Base-by-base conservation (phyloP, 2,888 invertebrate genomes). In the Rhyacophila evoluta region DNA sequence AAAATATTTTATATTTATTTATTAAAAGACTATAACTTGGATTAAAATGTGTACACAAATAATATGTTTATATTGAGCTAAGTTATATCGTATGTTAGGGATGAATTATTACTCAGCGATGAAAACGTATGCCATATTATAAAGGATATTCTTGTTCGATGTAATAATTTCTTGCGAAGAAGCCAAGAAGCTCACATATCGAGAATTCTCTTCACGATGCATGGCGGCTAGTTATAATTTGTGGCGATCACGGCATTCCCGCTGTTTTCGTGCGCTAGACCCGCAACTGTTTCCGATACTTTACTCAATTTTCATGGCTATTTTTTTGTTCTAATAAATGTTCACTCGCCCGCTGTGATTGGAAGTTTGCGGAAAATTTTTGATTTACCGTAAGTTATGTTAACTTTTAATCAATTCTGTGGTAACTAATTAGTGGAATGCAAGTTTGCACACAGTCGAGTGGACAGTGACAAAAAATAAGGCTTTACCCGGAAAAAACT, bases 321-420 rank as follows among this genome's bases (percentile, higher is more conserved):
- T 39, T 55, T 39, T 15, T 41, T 55, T 55, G 55, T 25, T 55
- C 19, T 55, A 55, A 55, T 55, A 55, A 55, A 55, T 55, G 55
- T 19, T 55, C 55, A 25, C 5, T 19, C 55, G n/a, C 41, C 55
- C 19, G 55, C 25, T 55, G 55, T 10, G 55, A 8, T 55, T 6
- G 19, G 8, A 55, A 25, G 25, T 55, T 25, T 12, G 55, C 55
- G 1, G 55, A 1, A n/a, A 19, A 55, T 19, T 8, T 55, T 6
- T 55, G 55, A 55, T 55, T 55, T 55, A 55, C 19, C 19, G 55
- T 19, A 55, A 8, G 6, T 55, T 25, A 19, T 55, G 19, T 55
- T 55, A 55, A 55, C 55, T 25, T 55, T 55, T 55, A 19, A 55
- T 55, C 55, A 55, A 55, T 25, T 1, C 1, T 8, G 15, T 55